A percentile compares a stretch with the other conserved stretches of the same genome.
These are phyloP conservation scores for Automeris io DNA, from an alignment of 2,888 invertebrate species.

Conservation along the genomic window DNA sequence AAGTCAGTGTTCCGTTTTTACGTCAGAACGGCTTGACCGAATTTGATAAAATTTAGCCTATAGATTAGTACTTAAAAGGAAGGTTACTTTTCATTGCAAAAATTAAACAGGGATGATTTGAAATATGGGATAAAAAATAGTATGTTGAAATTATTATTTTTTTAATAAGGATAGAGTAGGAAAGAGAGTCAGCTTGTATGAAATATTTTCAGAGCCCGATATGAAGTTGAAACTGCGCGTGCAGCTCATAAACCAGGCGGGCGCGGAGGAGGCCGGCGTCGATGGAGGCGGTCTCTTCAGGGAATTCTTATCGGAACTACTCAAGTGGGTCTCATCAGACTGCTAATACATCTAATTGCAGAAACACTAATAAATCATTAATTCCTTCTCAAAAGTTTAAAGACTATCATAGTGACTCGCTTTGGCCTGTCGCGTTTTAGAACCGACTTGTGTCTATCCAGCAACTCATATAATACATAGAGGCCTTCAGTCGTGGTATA, in stretches of 20 bases:
- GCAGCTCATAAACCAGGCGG: conserved; percentile 92
- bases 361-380: no score
- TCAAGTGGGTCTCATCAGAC: conserved; percentile 76
- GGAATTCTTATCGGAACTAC: conserved; percentile 94
- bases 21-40: no score
- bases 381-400: no score
- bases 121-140: not conserved
- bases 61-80: no score
- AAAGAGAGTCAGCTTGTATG: not conserved
- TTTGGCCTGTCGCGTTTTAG: no score
- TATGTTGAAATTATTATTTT: not conserved
- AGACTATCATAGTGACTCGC: no score
- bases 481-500: no score
- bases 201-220: conserved; percentile 82
- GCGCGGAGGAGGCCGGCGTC: conserved; percentile 96
- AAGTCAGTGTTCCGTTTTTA: no score
- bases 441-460: no score
- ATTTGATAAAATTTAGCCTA: no score
- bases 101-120: not conserved
- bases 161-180: not conserved
- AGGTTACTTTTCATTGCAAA: not conserved
- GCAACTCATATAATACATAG: no score
- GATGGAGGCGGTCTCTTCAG: conserved; percentile 98
- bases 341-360: no score
- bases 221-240: conserved; percentile 90